Evolutionary conservation across 2,113 vertebrate genomes (phyloP), one percentile per base, ranked within the genome.

Genomic region (Mesembrinibis cayennensis): DNA sequence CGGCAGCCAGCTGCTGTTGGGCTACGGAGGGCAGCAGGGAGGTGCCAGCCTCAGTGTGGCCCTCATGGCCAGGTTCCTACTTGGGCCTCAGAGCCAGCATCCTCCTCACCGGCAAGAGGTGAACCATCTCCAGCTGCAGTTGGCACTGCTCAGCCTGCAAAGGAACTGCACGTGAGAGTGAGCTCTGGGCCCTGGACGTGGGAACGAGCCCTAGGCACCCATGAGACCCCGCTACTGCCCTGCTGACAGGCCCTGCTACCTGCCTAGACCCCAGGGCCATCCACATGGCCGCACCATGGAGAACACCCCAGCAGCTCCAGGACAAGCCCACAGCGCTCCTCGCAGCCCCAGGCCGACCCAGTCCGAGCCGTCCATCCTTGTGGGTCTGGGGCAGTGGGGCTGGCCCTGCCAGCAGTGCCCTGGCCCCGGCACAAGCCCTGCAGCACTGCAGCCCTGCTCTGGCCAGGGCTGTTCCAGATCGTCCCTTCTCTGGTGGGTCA

Each of bases 121-220:
- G 22, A 55, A 36, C 49, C 90, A 91, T 93, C 30, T 40, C 80
- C 71, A 4, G 19, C n/a, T 7, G 55, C 83, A 8, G 80, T 6
- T 2, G 0, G 20, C 4, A 8, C 52, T 1, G 0, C 52, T 94
- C 90, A 47, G 45, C 92, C 96, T 95, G 90, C 15, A 2, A 67
- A 80, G 63, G 30, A 91, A 65, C 19, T 1, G 1, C 30, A 13
- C 1, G 1, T n/a, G 59, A 89, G n/a, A 32, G 62, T 0, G 0
- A 84, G 53, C 36, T 30, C 14, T 0, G 9, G 65, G 59, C 16
- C 58, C 21, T 4, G 9, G 44, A 11, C 2, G 1, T 3, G 9
- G n/a, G 8, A 38, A 16, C 6, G 0, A 27, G 7, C 15, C 47
- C 76, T 16, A 0, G 4, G 73, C 36, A 42, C 59, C 50, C 47